Base-by-base conservation (phyloP, 2,888 invertebrate species). In the Monochamus alternatus region DNA sequence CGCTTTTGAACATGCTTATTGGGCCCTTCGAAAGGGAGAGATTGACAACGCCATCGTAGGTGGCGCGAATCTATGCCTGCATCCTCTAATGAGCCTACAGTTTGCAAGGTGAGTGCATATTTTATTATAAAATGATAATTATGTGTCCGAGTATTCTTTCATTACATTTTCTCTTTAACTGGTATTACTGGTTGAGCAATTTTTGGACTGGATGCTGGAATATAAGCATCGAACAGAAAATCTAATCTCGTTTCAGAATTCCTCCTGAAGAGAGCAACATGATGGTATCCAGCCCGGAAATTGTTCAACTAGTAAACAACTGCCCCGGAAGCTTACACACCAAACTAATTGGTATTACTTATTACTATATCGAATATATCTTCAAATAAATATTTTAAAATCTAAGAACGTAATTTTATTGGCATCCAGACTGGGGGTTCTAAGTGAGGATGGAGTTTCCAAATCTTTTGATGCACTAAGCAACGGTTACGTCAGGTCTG, bases 41-140 rank as follows among this genome's bases (percentile, higher is more conserved):
- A 97, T 97, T 85, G 97, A 98, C 78, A 91, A 94, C 0, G 98
- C 97, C 0, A 92, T 98, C 70, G 96, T 98, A 3, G 97, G 95
- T 3, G 97, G 97, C 0, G 92, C 94, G 32, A 96, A 96, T 87
- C 89, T 98, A 22, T 94, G 95, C 82, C 90, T 98, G 2, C 96
- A 97, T 89, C 97, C 98, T 43, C 94, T 94, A 78, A 94, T 96
- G 0, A 95, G 97, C 0, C 89, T 97, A 60, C 97, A 98, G 89
- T 98, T 98, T 89, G 91, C 92, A 2, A 91, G 93, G 93, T 93
- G 87, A 86, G 67, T n/a, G 3, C 14, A 30, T 31, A n/a, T 60
- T 32, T 5, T 60, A 22, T 44, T 22, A 58, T 30, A 0, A 31
- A 31, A 51, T 38, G 12, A 55, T n/a, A 51, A 30, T 14, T 63